phyloP scores from a whole-genome alignment of 2,888 invertebrate species.

The Sialis fuliginosa region DNA sequence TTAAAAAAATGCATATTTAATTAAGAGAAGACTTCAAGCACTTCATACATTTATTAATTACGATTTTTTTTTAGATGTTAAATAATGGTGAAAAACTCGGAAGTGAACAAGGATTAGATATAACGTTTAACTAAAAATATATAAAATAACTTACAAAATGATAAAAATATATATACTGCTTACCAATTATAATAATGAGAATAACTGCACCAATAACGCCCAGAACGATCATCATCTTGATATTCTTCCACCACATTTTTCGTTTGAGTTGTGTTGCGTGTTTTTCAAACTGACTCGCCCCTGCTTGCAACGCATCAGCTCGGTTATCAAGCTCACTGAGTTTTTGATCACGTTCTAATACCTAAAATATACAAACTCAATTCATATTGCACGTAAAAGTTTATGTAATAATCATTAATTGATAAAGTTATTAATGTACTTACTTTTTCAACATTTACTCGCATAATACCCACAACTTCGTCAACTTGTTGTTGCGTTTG shows the following conservation, averaged over 20 bases:
- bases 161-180: conserved; percentile 22
- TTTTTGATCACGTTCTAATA: conserved; percentile 83
- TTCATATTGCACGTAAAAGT: background rate
- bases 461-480: conserved; percentile 88
- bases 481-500: conserved; percentile 53
- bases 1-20: too few species aligned
- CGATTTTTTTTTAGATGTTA: too few species aligned
- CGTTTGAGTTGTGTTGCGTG: conserved; percentile 91
- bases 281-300: conserved; percentile 91
- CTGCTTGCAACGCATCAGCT: conserved; percentile 87
- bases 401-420: background rate
- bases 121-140: too few species aligned
- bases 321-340: conserved; percentile 86
- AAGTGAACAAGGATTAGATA: too few species aligned
- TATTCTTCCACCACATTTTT: conserved; percentile 95
- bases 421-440: background rate
- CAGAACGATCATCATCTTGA: conserved; percentile 91
- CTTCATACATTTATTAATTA: too few species aligned
- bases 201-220: conserved; percentile 68
- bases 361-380: background rate
- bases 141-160: too few species aligned
- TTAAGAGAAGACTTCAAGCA: too few species aligned
- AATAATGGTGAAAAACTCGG: too few species aligned
- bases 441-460: conserved; percentile 91
- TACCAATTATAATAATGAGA: conserved; percentile 68